These are phyloP conservation scores for Chaetogeoica ovagalla DNA, from an alignment of 2,888 invertebrate species.

Conservation along the genomic window DNA sequence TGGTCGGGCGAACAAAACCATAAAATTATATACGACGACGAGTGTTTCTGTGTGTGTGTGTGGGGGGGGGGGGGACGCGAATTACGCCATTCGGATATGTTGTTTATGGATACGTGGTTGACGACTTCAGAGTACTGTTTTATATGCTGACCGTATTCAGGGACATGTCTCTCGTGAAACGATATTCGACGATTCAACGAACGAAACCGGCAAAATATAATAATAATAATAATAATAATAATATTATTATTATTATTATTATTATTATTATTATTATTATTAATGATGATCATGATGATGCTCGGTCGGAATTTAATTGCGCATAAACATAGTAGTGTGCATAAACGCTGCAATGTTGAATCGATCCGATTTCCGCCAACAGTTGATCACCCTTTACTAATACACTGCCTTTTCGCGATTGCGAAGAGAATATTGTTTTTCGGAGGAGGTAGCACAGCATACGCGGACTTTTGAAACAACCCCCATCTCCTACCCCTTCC, in stretches of 20 bases:
- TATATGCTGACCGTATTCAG: no score
- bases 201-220: no score
- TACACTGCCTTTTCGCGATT: no score
- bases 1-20: not conserved
- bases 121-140: no score
- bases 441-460: not conserved
- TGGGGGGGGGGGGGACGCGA: no score
- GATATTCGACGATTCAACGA: not conserved
- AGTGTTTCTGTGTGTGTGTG: not conserved
- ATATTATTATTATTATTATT: no score
- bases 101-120: not conserved
- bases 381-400: not conserved
- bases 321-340: no score
- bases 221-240: no score
- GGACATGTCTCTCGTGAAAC: not conserved
- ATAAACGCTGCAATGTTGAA: not conserved
- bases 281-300: no score
- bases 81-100: no score
- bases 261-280: no score
- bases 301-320: not conserved
- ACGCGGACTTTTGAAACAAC: slow-evolving; percentile 19
- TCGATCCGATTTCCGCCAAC: slow-evolving; percentile 11
- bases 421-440: not conserved
- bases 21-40: not conserved
- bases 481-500: not conserved